A percentile compares a stretch with the other conserved stretches of the same genome.
phyloP scores from a whole-genome alignment of 2,797 vertebrate species.

The Anguilla marmorata region DNA sequence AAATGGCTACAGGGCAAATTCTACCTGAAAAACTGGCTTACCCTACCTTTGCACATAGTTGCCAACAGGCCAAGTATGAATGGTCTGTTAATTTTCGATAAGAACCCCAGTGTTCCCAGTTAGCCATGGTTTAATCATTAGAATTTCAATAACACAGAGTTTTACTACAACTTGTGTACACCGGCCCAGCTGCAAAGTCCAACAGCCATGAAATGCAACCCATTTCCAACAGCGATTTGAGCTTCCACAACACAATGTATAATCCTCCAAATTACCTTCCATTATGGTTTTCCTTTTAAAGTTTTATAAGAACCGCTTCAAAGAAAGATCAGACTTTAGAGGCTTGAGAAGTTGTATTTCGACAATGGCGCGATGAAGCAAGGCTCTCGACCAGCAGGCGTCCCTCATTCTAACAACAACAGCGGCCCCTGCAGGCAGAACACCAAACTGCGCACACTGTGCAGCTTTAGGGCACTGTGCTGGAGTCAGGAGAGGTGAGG shows the following conservation, averaged over 20 bases:
- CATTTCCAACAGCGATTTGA: background rate
- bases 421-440: background rate
- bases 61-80: background rate
- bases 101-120: no score
- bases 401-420: background rate
- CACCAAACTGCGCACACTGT: background rate
- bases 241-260: background rate
- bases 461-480: background rate
- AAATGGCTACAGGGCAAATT: background rate
- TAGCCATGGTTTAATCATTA: no score
- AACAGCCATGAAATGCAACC: background rate
- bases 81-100: background rate
- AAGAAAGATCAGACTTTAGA: background rate
- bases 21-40: background rate
- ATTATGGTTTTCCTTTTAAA: background rate
- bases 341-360: background rate
- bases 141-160: no score
- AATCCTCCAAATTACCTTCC: background rate
- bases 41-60: background rate
- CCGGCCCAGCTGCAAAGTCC: no score
- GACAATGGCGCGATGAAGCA: background rate
- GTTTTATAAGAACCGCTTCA: background rate
- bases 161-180: no score
- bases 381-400: background rate
- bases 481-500: background rate